Evolutionary conservation across 2,113 vertebrate genomes (phyloP).

Genomic region (Catharus minimus): DNA sequence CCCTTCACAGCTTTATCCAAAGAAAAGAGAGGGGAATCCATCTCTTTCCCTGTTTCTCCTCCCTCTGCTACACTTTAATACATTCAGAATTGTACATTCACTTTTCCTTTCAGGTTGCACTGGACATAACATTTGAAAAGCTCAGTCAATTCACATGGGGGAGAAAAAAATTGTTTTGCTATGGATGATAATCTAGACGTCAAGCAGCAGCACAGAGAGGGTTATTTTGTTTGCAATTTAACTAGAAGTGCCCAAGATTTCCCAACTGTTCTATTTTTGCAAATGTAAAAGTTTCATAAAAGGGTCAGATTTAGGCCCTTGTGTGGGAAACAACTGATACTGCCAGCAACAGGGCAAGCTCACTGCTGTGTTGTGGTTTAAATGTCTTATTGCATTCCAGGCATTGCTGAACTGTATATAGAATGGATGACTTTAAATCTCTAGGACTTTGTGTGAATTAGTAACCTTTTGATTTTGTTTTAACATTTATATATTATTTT

Average conservation of each 20-base stretch:
- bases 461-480: slow-evolving; percentile 66
- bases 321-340: slow-evolving; percentile 78
- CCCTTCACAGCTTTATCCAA: neutral
- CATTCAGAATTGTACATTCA: slow-evolving; percentile 15
- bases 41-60: neutral
- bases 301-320: slow-evolving; percentile 78
- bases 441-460: slow-evolving; percentile 66
- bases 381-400: slow-evolving; percentile 77
- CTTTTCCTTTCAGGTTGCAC: slow-evolving; percentile 41
- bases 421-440: slow-evolving; percentile 74
- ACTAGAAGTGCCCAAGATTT: slow-evolving; percentile 79
- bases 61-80: neutral
- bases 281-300: slow-evolving; percentile 77
- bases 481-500: slow-evolving; percentile 66
- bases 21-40: neutral
- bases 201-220: slow-evolving; percentile 66
- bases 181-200: slow-evolving; percentile 44
- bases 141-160: slow-evolving; percentile 50
- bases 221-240: slow-evolving; percentile 73
- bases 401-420: slow-evolving; percentile 76
- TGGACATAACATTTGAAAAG: slow-evolving; percentile 46
- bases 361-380: slow-evolving; percentile 77
- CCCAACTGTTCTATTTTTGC: slow-evolving; percentile 85
- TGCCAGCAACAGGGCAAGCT: slow-evolving; percentile 75
- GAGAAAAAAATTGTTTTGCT: slow-evolving; percentile 43